Conservation (phyloP, 2,888 invertebrate genomes). For the Cheilosia soror region DNA sequence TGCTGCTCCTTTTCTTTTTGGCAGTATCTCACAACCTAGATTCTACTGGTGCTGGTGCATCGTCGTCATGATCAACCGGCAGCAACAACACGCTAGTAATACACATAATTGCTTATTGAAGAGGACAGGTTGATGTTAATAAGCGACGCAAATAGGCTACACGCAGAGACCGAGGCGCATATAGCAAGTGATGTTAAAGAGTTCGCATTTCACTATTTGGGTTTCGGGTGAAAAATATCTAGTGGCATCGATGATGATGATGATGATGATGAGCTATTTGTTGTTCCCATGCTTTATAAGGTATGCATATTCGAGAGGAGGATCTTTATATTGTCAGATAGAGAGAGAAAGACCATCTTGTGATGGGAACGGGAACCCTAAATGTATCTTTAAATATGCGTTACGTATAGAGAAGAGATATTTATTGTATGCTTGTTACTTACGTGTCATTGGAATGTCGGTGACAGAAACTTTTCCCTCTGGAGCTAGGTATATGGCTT, state of each 20-base stretch:
- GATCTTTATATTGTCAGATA: background rate
- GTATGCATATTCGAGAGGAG: constrained; percentile 25
- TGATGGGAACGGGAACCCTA: constrained; percentile 1
- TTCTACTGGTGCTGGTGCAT: background rate
- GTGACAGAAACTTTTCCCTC: constrained; percentile 84
- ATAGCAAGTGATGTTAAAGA: constrained; percentile 50
- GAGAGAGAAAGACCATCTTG: constrained; percentile 24
- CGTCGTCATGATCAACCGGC: constrained; percentile 18
- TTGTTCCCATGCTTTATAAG: constrained; percentile 62
- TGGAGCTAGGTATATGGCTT: constrained; percentile 83
- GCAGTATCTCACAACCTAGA: constrained; percentile 38
- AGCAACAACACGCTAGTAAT: constrained; percentile 36
- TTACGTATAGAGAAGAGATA: constrained; percentile 15
- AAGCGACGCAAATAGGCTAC: constrained; percentile 64
- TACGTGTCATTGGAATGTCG: constrained; percentile 84
- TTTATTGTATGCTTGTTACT: constrained; percentile 76
- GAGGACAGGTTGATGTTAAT: constrained; percentile 72
- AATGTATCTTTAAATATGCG: constrained; percentile 51
- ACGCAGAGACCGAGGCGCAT: constrained; percentile 21
- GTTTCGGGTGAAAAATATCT: constrained; percentile 69
- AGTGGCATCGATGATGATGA: constrained; percentile 54
- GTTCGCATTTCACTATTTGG: constrained; percentile 63
- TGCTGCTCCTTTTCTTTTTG: constrained; percentile 34
- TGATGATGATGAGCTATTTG: constrained; percentile 49
- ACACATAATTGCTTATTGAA: constrained; percentile 64